Conservation (phyloP, 2,797 vertebrate genomes). For the Myotis planiceps region DNA sequence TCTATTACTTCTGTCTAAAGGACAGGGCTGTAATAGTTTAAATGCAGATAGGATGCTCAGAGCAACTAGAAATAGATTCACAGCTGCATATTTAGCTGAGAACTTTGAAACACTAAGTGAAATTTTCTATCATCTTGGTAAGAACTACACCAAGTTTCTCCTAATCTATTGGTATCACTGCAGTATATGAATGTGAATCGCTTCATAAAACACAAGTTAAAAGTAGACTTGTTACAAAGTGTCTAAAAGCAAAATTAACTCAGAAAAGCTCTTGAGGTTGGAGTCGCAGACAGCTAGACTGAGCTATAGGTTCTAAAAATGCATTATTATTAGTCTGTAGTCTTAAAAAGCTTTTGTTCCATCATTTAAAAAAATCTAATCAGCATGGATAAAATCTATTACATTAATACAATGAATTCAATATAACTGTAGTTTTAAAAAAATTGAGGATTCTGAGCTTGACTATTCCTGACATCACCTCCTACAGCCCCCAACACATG, state of each 20-base stretch:
- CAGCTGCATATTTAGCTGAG: not conserved
- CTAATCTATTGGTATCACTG: not conserved
- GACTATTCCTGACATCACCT: not conserved
- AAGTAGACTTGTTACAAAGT: not conserved
- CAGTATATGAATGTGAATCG: not conserved
- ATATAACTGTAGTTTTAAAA: not conserved
- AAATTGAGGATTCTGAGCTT: not conserved
- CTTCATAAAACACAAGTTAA: constrained; percentile 5
- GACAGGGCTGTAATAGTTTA: not conserved
- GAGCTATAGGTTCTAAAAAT: not conserved
- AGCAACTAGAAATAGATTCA: not conserved
- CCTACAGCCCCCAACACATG: not conserved
- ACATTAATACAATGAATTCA: not conserved
- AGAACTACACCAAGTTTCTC: not conserved
- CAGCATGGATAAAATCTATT: not conserved
- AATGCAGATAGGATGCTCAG: not conserved
- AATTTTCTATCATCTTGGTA: not conserved
- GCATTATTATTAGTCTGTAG: not conserved
- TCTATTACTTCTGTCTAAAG: not conserved
- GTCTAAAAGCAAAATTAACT: not conserved
- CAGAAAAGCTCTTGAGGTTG: not conserved
- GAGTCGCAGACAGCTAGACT: not conserved
- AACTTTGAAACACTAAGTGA: not conserved
- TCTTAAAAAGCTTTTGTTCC: constrained; percentile 45
- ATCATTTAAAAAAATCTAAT: not conserved